Evolutionary conservation across 2,797 vertebrate species (phyloP).

Genomic region (Pampus argenteus): DNA sequence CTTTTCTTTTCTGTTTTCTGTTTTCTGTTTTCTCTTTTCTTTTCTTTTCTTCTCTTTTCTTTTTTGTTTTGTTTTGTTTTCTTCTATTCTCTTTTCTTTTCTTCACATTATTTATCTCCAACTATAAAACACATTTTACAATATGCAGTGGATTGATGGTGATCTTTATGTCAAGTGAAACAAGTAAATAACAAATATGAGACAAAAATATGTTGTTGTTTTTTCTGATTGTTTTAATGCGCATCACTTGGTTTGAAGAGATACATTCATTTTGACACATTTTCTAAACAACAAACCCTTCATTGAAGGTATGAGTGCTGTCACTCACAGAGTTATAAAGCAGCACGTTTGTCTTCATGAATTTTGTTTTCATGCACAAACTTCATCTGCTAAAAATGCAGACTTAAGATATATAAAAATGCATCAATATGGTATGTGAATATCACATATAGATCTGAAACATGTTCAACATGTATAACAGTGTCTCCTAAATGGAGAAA

Average conservation of each 20-base stretch:
- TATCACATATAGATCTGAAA: constrained; percentile 44
- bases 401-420: constrained; percentile 27
- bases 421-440: constrained; percentile 25
- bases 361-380: constrained; percentile 13
- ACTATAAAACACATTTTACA: background rate
- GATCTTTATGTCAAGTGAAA: background rate
- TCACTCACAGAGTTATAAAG: constrained; percentile 67
- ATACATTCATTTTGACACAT: constrained; percentile 72
- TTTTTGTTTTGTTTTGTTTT: no score
- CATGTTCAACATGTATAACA: constrained; percentile 50
- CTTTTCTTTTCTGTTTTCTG: no score
- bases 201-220: constrained; percentile 14
- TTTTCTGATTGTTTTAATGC: constrained; percentile 82
- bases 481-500: constrained; percentile 27
- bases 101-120: background rate
- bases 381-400: constrained; percentile 60
- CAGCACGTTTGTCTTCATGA: constrained; percentile 51
- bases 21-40: no score
- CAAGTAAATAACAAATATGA: background rate
- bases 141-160: background rate
- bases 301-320: constrained; percentile 65
- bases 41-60: no score
- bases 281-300: constrained; percentile 57
- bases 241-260: constrained; percentile 77
- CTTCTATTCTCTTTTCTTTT: no score